These are phyloP conservation scores for Falco concolor DNA, from an alignment of 2,797 vertebrate genomes.

Conservation along the genomic window DNA sequence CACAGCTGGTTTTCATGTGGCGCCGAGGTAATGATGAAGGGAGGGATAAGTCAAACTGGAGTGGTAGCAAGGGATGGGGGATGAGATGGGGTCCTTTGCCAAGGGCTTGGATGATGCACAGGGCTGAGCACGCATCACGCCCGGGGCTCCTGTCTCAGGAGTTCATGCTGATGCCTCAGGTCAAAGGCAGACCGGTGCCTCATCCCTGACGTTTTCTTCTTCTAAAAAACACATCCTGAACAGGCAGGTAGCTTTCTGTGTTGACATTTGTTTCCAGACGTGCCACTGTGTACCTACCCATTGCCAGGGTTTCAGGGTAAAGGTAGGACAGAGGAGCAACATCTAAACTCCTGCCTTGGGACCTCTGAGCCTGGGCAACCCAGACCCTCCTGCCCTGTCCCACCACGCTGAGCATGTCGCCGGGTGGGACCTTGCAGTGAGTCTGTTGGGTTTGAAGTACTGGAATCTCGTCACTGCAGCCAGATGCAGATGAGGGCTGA, in stretches of 20 bases:
- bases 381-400: background rate
- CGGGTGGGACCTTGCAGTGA: accelerated
- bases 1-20: conserved; percentile 26
- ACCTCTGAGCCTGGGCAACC: background rate
- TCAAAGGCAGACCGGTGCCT: background rate
- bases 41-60: background rate
- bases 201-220: background rate
- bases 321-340: background rate
- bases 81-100: background rate
- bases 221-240: background rate
- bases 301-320: background rate
- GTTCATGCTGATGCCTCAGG: background rate
- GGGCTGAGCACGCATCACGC: background rate
- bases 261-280: background rate
- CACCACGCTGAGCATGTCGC: accelerated
- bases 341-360: background rate
- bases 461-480: background rate
- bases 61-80: background rate
- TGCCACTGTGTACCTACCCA: accelerated
- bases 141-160: background rate
- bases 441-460: background rate
- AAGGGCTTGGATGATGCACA: background rate
- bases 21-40: background rate
- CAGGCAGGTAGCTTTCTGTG: background rate
- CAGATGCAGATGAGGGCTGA: background rate